Evolutionary conservation across 2,888 invertebrate genomes (phyloP), one percentile per base, ranked within the genome.

Genomic region (Anoplius nigerrimus): DNA sequence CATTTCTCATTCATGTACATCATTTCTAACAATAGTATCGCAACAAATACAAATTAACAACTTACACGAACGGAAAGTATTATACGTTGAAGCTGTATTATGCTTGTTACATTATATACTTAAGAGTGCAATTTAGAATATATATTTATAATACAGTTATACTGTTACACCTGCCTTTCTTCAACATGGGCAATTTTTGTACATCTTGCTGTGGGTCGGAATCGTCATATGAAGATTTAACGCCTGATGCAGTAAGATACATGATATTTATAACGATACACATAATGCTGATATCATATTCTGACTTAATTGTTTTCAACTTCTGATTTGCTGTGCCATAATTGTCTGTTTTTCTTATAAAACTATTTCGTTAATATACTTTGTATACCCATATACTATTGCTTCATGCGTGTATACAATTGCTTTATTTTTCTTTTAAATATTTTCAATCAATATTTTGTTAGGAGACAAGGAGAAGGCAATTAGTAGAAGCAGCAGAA

Each of bases 401-500:
- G n/a, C 6, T 15, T n/a, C n/a, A 43, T 46, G 24, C 20, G 45
- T 43, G 3, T n/a, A 13, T 54, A 13, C 13, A 45, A 68, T 55
- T 34, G 11, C 46, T 27, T 3, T 34, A 18, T 15, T 48, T 15
- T 21, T 42, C 42, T 22, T 8, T 42, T 27, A n/a, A n/a, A n/a
- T n/a, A 48, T 51, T 11, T 51, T 11, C 0, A 51, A 2, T 1
- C 18, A 34, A 21, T 20, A 16, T 27, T 20, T 20, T 0, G 52
- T 20, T 56, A 79, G 79, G 80, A 77, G 43, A 69, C 64, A 22
- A 70, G 93, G 58, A 90, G 94, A 34, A 90, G 90, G 18, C 92
- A 93, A 81, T 92, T 92, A 79, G 90, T 91, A 5, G 93, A 93
- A 78, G 94, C 94, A 0, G 94, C 94, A 0, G 94, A 94, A 85